These are phyloP conservation scores for Sclerurus mexicanus DNA, from an alignment of 2,113 vertebrate species.

Conservation along the genomic window DNA sequence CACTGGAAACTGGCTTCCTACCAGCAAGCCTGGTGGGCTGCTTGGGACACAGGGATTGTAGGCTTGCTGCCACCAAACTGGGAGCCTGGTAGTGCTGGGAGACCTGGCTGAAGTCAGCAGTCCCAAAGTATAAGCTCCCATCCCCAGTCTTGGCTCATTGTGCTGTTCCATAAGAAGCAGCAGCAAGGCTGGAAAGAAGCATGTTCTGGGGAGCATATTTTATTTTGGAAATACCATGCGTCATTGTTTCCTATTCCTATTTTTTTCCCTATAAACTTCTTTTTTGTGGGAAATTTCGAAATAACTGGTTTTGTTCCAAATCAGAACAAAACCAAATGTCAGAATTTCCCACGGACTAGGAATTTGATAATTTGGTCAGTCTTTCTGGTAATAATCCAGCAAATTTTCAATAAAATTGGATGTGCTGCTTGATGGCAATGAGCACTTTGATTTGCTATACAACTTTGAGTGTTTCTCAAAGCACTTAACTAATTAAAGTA, in stretches of 20 bases:
- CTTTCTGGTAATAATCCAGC: slow-evolving; percentile 20
- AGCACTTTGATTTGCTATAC: neutral
- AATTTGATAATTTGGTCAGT: slow-evolving; percentile 18
- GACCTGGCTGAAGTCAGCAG: neutral
- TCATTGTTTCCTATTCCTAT: slow-evolving; percentile 62
- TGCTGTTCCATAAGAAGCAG: neutral
- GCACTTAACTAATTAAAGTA: neutral
- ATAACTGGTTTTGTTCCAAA: slow-evolving; percentile 6
- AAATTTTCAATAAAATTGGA: neutral
- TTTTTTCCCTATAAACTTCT: slow-evolving; percentile 34
- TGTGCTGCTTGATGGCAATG: neutral
- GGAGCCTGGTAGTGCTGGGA: neutral
- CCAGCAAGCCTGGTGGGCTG: slow-evolving; percentile 24
- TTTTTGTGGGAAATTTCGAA: slow-evolving; percentile 43
- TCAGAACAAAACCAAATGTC: slow-evolving; percentile 44
- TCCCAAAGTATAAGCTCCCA: neutral
- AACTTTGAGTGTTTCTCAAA: neutral
- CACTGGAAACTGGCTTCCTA: slow-evolving; percentile 16
- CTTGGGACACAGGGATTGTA: neutral
- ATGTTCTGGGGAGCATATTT: neutral
- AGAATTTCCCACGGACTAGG: slow-evolving; percentile 57
- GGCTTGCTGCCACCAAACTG: neutral
- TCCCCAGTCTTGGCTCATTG: neutral
- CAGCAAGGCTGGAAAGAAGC: neutral
- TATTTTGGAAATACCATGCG: slow-evolving; percentile 38